Base-by-base conservation (phyloP, 2,797 vertebrate species). In the Macropus fuliginosus region DNA sequence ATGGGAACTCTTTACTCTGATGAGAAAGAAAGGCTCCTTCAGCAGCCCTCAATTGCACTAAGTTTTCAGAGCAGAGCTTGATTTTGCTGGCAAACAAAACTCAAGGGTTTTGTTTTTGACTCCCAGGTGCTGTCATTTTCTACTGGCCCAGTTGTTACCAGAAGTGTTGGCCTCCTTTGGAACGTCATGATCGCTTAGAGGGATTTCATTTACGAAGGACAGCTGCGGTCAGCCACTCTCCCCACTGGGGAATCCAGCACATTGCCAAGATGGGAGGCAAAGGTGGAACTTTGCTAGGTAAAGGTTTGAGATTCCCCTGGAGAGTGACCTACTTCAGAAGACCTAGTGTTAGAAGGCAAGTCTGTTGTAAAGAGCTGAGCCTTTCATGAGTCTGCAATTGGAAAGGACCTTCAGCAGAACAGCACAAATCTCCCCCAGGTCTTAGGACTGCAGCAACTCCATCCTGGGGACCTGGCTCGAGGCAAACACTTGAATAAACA, bases 1-100 rank as follows among this genome's bases (percentile, higher is more conserved):
- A 56, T 93, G 81, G 12, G 62, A 28, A 92, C 5, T 87, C 94
- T 54, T 54, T 52, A 55, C n/a, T 93, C 94, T 94, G 57, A 97
- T 6, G 50, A 52, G 50, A 1, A 1, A 92, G 81, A 87, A n/a
- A 34, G 46, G 6, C 50, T 52, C 90, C 89, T 74, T 95, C 4
- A 56, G 3, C 8, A 1, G 0, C 81, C 27, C 95, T 96, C 54
- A 96, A 27, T 54, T 91, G 6, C 14, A 95, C 28, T 4, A 91
- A 92, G 18, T 96, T 21, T 93, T 89, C 0, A 94, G n/a, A 21
- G 40, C 40, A 90, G 95, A 52, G 4, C 55, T 92, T 55, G 54
- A 93, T 1, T 21, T 11, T 27, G 46, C 34, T 54, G 21, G 29
- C n/a, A 81, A 81, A 46, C n/a, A 24, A 27, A 81, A 46, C 6